Evolutionary conservation across 1,140 invertebrate genomes (phyloP).

Genomic region (Agrilus planipennis): DNA sequence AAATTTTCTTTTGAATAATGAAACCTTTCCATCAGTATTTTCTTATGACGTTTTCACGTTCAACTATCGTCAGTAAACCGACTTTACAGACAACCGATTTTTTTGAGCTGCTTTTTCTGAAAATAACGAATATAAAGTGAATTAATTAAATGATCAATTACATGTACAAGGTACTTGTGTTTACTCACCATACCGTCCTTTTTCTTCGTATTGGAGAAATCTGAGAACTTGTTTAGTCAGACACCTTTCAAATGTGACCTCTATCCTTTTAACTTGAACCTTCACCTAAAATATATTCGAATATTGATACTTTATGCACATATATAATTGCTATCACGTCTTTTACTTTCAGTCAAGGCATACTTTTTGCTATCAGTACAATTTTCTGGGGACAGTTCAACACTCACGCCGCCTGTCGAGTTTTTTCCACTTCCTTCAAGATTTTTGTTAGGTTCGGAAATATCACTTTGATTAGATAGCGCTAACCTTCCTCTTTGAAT

Average conservation of each 20-base stretch:
- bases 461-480: slow-evolving; percentile 80
- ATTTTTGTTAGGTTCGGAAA: slow-evolving; percentile 61
- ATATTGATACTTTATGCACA: not conserved
- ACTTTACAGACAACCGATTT: too few relatives aligned
- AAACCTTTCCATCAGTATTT: too few relatives aligned
- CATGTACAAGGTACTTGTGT: slow-evolving; percentile 43
- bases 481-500: slow-evolving; percentile 81
- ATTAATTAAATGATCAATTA: slow-evolving; percentile 4
- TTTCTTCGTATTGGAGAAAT: slow-evolving; percentile 59
- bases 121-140: slow-evolving; percentile 12
- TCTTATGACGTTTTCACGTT: too few relatives aligned
- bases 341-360: slow-evolving; percentile 85
- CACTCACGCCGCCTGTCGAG: slow-evolving; percentile 75
- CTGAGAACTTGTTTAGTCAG: slow-evolving; percentile 61
- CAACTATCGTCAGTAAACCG: too few relatives aligned
- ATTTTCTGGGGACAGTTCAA: slow-evolving; percentile 82
- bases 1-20: too few relatives aligned
- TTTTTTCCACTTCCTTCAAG: slow-evolving; percentile 72
- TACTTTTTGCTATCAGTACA: slow-evolving; percentile 76
- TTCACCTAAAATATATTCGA: slow-evolving; percentile 48
- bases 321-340: not conserved
- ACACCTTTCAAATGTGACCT: slow-evolving; percentile 51
- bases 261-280: slow-evolving; percentile 57
- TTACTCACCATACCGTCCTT: slow-evolving; percentile 63
- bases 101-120: slow-evolving; percentile 34